Base-by-base conservation (phyloP, 2,113 vertebrate species). In the Pluvianellus socialis region DNA sequence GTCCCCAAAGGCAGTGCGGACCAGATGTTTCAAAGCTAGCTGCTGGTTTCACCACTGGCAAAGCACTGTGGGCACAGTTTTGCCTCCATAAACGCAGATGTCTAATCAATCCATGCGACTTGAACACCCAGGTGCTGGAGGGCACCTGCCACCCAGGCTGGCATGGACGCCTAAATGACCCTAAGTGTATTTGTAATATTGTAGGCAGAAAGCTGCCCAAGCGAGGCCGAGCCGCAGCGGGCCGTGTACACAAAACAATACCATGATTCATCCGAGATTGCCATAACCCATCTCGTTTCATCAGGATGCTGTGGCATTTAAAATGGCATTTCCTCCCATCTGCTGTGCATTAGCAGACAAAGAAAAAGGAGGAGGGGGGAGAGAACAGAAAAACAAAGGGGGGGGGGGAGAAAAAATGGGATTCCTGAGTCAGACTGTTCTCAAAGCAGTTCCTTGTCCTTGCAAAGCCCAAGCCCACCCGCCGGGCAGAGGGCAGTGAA, bases 311-410 rank as follows among this genome's bases (percentile, higher is more conserved):
- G 73, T 97, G 96, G 93, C 96, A 98, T 97, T 97, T 98, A 83
- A 95, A 97, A 96, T 97, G 96, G 95, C 97, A 98, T 97, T 98
- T 97, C 96, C 96, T 97, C 93, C 96, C 96, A 96, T 97, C 96
- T 98, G 96, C 90, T 97, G 90, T 26, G 90, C 92, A 97, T 96
- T 97, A 94, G 91, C 91, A 96, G 92, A 96, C 94, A 97, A 96
- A 96, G 96, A 85, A 94, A 92, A 96, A 91, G 68, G 91, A 83
- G 75, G 86, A 88, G 67, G 70, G 71, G 84, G 92, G 72, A 74
- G 28, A 95, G 95, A 95, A 91, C 55, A 89, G 87, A 47, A 44
- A 84, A 94, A 94, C 81, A 96, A 95, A 96, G 45, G 33, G 49
- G 21, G 42, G 0, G 7, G 33, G 49, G 21, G 8, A 30, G 2